A percentile compares a stretch with the other conserved stretches of the same genome.
phyloP scores from a whole-genome alignment of 2,797 vertebrate genomes.

The Anguilla pacifica region DNA sequence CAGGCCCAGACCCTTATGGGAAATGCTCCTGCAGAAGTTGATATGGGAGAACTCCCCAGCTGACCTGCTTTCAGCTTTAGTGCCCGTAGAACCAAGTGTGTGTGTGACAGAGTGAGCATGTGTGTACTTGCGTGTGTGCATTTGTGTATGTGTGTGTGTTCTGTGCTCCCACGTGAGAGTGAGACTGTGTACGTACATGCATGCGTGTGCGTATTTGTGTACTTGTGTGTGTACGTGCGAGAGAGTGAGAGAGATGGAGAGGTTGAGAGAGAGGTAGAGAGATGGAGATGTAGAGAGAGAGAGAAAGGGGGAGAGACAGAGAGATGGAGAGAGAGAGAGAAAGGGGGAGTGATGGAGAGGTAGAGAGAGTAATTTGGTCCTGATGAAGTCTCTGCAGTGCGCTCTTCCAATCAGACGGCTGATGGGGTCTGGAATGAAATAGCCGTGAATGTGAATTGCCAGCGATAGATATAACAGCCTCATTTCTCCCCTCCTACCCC shows the following conservation, averaged over 20 bases:
- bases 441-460: conserved; percentile 83
- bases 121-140: background rate
- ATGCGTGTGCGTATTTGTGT: background rate
- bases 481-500: conserved; percentile 70
- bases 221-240: background rate
- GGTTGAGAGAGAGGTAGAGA: background rate
- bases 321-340: too few relatives aligned
- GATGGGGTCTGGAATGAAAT: conserved; percentile 89
- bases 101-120: background rate
- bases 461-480: conserved; percentile 84
- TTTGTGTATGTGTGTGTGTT: background rate
- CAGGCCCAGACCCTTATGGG: too few relatives aligned
- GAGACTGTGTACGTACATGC: background rate
- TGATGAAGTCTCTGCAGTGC: conserved; percentile 73
- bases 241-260: background rate
- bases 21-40: too few relatives aligned
- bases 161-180: background rate
- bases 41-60: too few relatives aligned
- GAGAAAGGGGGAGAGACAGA: background rate
- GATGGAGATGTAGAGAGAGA: background rate
- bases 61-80: too few relatives aligned
- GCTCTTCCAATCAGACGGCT: conserved; percentile 85
- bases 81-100: background rate
- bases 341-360: too few relatives aligned
- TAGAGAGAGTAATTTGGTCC: conserved; percentile 70